phyloP scores from a whole-genome alignment of 2,888 invertebrate species.

The Scaptomyza reducta region DNA sequence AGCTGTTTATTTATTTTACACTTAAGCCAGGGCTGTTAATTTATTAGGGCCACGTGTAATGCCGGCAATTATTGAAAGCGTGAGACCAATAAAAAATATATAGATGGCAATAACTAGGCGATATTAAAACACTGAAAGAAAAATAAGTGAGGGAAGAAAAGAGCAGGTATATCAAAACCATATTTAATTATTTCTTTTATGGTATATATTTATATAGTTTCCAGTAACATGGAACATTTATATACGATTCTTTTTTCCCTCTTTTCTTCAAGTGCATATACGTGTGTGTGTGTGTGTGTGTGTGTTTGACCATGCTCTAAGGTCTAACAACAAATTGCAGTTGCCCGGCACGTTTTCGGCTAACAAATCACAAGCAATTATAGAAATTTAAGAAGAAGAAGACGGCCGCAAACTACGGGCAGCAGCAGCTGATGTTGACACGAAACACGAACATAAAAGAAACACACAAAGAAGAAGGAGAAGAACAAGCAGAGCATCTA shows the following conservation, averaged over 20 bases:
- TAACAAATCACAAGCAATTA: slow-evolving; percentile 79
- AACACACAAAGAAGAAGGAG: not conserved
- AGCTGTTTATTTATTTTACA: slow-evolving; percentile 62
- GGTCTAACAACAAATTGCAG: slow-evolving; percentile 71
- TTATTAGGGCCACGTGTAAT: slow-evolving; percentile 77
- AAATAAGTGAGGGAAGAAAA: no score
- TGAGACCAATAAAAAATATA: slow-evolving; percentile 78
- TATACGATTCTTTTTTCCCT: not conserved
- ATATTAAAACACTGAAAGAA: slow-evolving; percentile 16
- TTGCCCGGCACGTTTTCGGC: slow-evolving; percentile 75
- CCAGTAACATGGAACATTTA: not conserved
- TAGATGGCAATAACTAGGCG: slow-evolving; percentile 56
- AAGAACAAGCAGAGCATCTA: slow-evolving; percentile 28
- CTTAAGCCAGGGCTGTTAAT: slow-evolving; percentile 66
- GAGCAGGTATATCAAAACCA: no score
- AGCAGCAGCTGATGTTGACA: slow-evolving; percentile 75
- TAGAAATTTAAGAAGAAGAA: slow-evolving; percentile 78
- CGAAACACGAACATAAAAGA: slow-evolving; percentile 57
- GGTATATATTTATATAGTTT: no score
- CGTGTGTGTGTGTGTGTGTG: slow-evolving; percentile 15
- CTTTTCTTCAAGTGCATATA: slow-evolving; percentile 23
- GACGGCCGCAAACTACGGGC: slow-evolving; percentile 27
- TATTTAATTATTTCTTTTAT: no score
- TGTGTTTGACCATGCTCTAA: slow-evolving; percentile 32
- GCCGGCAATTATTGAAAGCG: slow-evolving; percentile 78